A percentile compares a stretch with the other conserved stretches of the same genome.
These are phyloP conservation scores for Volucella bombylans DNA, from an alignment of 2,888 invertebrate species.

Conservation along the genomic window DNA sequence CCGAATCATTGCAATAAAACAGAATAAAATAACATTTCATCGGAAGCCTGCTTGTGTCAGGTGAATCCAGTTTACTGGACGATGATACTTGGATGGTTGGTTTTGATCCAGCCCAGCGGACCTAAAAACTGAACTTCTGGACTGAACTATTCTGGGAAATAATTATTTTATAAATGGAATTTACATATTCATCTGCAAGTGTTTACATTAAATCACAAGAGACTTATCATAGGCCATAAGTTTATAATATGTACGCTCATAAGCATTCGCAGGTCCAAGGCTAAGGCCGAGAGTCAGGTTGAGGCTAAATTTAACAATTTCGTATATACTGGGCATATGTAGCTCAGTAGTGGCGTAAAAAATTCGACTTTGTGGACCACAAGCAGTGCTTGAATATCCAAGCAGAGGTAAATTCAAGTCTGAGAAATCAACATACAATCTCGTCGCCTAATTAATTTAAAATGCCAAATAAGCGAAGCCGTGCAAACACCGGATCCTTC, in stretches of 20 bases:
- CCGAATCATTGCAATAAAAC: conserved; percentile 51
- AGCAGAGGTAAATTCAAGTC: not conserved
- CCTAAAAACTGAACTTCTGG: conserved; percentile 30
- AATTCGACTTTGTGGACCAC: too few species aligned
- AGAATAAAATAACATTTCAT: conserved; percentile 68
- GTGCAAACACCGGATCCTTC: conserved; percentile 14
- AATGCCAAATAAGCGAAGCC: conserved; percentile 30
- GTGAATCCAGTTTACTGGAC: conserved; percentile 54
- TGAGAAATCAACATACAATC: not conserved
- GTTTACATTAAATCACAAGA: not conserved
- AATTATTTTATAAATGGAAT: conserved; percentile 70
- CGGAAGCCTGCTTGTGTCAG: conserved; percentile 70
- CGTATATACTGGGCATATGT: too few species aligned
- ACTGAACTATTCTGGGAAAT: conserved; percentile 46
- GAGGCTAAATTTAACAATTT: too few species aligned
- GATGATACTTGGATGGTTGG: conserved; percentile 21
- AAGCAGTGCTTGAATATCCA: too few species aligned
- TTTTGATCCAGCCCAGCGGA: not conserved
- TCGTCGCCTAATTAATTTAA: conserved; percentile 1
- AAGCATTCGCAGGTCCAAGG: too few species aligned
- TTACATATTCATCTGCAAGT: conserved; percentile 50
- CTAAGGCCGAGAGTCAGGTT: too few species aligned
- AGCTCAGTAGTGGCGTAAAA: too few species aligned
- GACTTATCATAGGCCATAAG: too few species aligned
- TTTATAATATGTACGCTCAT: too few species aligned